A percentile compares a stretch with the other conserved stretches of the same genome.
Conservation (phyloP, 2,888 invertebrate species). For the Linnaemya tessellans region DNA sequence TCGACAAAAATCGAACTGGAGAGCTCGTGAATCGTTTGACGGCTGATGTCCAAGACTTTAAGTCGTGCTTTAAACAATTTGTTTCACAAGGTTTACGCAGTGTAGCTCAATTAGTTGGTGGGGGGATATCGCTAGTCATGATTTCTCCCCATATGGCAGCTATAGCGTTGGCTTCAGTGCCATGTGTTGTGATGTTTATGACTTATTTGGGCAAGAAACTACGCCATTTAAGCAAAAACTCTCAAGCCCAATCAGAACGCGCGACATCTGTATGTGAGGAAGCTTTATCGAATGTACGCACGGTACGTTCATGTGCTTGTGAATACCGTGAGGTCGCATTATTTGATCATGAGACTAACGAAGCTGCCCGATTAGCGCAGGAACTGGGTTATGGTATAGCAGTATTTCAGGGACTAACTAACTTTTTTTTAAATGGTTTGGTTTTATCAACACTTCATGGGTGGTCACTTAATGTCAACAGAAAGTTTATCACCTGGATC, state of each 20-base stretch:
- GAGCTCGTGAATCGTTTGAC: constrained; percentile 96
- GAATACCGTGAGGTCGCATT: constrained; percentile 91
- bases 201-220: constrained; percentile 91
- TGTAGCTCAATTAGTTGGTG: constrained; percentile 89
- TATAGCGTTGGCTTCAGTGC: constrained; percentile 92
- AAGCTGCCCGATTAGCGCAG: constrained; percentile 89
- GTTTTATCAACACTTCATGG: constrained; percentile 93
- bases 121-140: constrained; percentile 86
- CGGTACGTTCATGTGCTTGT: constrained; percentile 97
- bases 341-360: constrained; percentile 89
- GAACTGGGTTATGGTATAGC: constrained; percentile 95
- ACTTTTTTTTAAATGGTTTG: constrained; percentile 90
- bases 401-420: constrained; percentile 94
- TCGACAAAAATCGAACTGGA: constrained; percentile 94
- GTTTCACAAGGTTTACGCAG: constrained; percentile 96
- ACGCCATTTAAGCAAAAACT: constrained; percentile 89
- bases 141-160: constrained; percentile 96
- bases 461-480: constrained; percentile 93
- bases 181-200: constrained; percentile 93
- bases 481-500: constrained; percentile 94
- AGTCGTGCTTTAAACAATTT: constrained; percentile 96
- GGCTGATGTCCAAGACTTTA: constrained; percentile 97
- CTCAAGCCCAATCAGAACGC: constrained; percentile 93
- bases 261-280: constrained; percentile 96
- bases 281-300: constrained; percentile 95